Conservation (phyloP, 2,888 invertebrate genomes). For the Prosopocoilus inquinatus region DNA sequence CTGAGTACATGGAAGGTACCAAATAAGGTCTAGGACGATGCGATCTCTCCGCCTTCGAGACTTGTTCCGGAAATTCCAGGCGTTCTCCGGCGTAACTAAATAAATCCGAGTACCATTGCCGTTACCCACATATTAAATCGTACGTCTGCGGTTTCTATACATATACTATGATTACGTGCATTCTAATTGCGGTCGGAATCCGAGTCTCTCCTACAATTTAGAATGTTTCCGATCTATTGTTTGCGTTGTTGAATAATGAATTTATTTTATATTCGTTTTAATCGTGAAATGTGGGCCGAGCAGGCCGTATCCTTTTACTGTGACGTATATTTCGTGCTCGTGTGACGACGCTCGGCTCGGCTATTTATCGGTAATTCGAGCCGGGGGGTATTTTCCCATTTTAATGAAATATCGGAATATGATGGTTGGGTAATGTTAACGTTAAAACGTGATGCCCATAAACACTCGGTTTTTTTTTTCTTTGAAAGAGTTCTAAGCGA, state of each 20-base stretch:
- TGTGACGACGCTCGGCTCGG: too few relatives aligned
- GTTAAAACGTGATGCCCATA: too few relatives aligned
- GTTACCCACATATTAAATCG: constrained; percentile 1
- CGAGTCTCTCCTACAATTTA: constrained; percentile 6
- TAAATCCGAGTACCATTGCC: neutral
- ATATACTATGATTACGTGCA: neutral
- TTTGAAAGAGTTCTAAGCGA: too few relatives aligned
- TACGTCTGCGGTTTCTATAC: constrained; percentile 3
- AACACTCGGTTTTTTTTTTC: too few relatives aligned
- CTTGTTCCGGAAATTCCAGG: constrained; percentile 8
- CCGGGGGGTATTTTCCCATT: too few relatives aligned
- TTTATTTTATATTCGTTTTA: constrained; percentile 5
- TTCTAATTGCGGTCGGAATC: constrained; percentile 1
- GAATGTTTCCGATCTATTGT: constrained; percentile 4
- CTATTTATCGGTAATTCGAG: too few relatives aligned
- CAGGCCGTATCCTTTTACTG: neutral
- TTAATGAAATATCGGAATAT: too few relatives aligned
- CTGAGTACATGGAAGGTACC: neutral
- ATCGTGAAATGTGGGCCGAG: neutral
- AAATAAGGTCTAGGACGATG: constrained; percentile 2
- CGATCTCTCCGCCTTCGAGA: neutral
- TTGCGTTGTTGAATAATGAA: constrained; percentile 3
- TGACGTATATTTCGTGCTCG: neutral
- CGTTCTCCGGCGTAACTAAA: constrained; percentile 4
- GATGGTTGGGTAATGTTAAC: too few relatives aligned